Evolutionary conservation across 2,113 vertebrate genomes (phyloP).

Genomic region (Neotoma lepida): DNA sequence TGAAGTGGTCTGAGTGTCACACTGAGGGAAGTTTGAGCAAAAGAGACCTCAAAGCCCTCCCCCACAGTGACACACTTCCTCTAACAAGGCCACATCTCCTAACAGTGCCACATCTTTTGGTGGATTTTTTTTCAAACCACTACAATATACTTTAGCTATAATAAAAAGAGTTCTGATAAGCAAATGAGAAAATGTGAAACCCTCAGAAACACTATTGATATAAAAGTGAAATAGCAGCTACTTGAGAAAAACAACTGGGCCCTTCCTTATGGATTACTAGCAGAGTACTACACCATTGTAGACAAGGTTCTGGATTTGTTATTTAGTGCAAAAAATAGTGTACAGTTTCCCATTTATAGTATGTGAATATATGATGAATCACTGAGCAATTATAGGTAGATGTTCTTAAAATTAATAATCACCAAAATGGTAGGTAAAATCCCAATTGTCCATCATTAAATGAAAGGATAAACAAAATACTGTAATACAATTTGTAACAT

Average conservation of each 20-base stretch:
- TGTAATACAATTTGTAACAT: not conserved
- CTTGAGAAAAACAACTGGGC: not conserved
- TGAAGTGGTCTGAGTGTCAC: no score
- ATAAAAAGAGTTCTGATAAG: not conserved
- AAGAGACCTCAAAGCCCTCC: no score
- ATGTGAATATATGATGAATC: not conserved
- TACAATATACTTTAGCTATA: no score
- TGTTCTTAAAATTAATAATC: not conserved
- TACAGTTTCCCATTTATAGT: not conserved
- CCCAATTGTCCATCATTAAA: not conserved
- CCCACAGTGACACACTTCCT: no score
- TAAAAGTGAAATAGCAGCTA: not conserved
- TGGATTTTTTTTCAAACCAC: no score
- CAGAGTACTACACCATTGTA: no score
- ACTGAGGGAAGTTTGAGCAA: no score
- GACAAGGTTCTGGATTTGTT: not conserved
- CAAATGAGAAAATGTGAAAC: not conserved
- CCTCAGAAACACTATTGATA: not conserved
- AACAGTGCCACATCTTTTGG: no score
- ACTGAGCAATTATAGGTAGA: not conserved
- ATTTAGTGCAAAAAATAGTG: not conserved
- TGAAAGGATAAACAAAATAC: not conserved
- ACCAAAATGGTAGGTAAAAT: not conserved
- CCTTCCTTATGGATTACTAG: not conserved
- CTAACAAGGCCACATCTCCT: no score